Percentiles rank a stretch among this genome's conserved stretches.
Conservation (phyloP, 2,888 invertebrate species). For the Eurytoma adleriae region DNA sequence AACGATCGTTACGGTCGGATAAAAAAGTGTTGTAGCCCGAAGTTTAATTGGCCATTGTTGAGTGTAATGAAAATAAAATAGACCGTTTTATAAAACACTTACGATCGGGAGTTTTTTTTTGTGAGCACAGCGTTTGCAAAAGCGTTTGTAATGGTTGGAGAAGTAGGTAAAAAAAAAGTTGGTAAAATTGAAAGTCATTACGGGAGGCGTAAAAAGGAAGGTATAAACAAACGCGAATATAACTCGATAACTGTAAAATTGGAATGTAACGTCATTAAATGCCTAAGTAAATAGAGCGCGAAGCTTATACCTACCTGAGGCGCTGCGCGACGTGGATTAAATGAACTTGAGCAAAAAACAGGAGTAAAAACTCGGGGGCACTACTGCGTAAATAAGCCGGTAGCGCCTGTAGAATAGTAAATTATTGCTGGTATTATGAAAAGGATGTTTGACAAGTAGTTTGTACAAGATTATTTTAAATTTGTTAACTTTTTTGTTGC, state of each 20-base stretch:
- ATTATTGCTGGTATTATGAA: too few relatives aligned
- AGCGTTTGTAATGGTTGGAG: not conserved
- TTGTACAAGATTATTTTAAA: too few relatives aligned
- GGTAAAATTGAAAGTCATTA: conserved; percentile 43
- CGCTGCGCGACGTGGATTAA: not conserved
- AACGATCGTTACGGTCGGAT: too few relatives aligned
- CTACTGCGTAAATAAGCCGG: not conserved
- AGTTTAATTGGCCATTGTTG: too few relatives aligned
- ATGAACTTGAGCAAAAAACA: conserved; percentile 20
- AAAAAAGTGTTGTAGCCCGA: too few relatives aligned
- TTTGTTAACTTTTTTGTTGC: too few relatives aligned
- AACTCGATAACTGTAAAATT: conserved; percentile 39
- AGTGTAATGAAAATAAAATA: too few relatives aligned
- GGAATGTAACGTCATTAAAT: conserved; percentile 30
- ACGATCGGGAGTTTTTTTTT: conserved; percentile 1
- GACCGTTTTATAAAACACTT: too few relatives aligned
- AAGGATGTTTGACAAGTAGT: too few relatives aligned
- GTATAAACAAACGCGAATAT: not conserved
- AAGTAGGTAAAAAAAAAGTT: not conserved
- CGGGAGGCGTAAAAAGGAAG: conserved; percentile 25
- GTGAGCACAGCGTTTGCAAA: not conserved
- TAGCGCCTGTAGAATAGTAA: too few relatives aligned
- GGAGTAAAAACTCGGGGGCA: not conserved
- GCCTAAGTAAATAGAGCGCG: conserved; percentile 38
- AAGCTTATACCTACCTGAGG: not conserved